These are phyloP conservation scores for Ageneiosus marmoratus DNA, from an alignment of 2,113 vertebrate species.

Conservation along the genomic window DNA sequence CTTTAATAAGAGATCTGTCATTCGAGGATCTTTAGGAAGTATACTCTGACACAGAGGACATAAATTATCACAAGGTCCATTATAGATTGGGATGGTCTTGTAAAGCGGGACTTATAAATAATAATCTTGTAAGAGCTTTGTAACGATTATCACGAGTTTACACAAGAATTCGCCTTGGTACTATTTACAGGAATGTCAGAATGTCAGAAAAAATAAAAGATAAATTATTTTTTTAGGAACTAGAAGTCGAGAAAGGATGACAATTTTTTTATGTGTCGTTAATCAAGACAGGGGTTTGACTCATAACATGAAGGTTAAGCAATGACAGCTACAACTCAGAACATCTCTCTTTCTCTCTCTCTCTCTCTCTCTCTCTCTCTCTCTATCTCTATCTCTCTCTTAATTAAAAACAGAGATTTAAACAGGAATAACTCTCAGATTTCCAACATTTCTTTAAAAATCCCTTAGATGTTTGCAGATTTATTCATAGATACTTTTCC, in stretches of 20 bases:
- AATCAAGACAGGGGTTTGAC: constrained; percentile 14
- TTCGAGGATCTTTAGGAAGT: neutral
- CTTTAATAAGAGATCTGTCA: neutral
- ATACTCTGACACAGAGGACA: neutral
- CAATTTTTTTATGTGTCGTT: neutral
- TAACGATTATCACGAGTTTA: neutral
- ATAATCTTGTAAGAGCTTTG: neutral
- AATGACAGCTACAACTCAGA: constrained; percentile 12
- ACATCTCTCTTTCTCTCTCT: neutral
- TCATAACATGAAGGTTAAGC: constrained; percentile 21
- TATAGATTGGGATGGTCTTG: neutral
- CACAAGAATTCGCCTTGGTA: neutral
- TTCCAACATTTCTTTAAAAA: neutral
- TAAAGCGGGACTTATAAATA: neutral
- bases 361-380: neutral
- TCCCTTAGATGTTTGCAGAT: constrained; percentile 10
- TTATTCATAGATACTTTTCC: neutral
- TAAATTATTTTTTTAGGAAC: neutral
- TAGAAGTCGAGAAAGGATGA: neutral
- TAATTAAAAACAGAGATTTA: too few relatives aligned
- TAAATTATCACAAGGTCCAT: neutral
- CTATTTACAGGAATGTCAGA: neutral
- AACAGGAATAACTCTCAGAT: too few relatives aligned
- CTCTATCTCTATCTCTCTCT: too few relatives aligned
- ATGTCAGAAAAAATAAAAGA: neutral